Evolutionary conservation across 2,888 invertebrate species (phyloP).

Genomic region (Oligia latruncula): DNA sequence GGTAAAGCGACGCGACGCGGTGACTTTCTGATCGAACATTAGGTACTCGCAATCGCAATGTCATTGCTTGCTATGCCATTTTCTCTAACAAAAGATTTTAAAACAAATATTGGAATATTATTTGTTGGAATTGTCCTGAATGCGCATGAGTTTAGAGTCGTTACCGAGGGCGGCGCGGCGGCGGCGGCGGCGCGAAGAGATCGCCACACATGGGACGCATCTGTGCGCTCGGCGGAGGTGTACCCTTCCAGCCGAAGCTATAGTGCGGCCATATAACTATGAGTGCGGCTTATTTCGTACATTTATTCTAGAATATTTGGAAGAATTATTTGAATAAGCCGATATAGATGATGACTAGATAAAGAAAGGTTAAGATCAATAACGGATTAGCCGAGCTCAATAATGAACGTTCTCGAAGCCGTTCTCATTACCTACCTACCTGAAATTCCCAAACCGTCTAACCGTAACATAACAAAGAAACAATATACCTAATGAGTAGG

Average conservation of each 20-base stretch:
- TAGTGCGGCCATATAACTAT: slow-evolving; percentile 67
- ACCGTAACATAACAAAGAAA: slow-evolving; percentile 31
- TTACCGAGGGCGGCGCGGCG: slow-evolving; percentile 70
- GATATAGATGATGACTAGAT: background rate
- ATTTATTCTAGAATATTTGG: slow-evolving; percentile 48
- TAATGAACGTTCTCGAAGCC: slow-evolving; percentile 35
- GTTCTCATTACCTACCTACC: slow-evolving; percentile 31
- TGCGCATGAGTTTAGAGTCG: slow-evolving; percentile 56
- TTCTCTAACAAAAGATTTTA: slow-evolving; percentile 9
- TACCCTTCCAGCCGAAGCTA: slow-evolving; percentile 78
- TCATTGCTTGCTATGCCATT: background rate
- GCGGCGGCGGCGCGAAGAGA: slow-evolving; percentile 79
- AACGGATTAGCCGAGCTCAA: slow-evolving; percentile 33
- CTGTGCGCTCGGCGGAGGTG: slow-evolving; percentile 86
- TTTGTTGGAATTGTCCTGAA: slow-evolving; percentile 60
- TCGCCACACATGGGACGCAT: slow-evolving; percentile 88
- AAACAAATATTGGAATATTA: slow-evolving; percentile 13
- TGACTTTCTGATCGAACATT: background rate
- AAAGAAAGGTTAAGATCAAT: no score
- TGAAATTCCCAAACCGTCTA: slow-evolving; percentile 16
- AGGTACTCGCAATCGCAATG: background rate
- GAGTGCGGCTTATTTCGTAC: slow-evolving; percentile 61
- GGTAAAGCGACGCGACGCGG: background rate
- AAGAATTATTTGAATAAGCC: slow-evolving; percentile 1
- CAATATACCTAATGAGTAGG: slow-evolving; percentile 39